Evolutionary conservation across 2,113 vertebrate species (phyloP).

Genomic region (Mormyrus iriodes): DNA sequence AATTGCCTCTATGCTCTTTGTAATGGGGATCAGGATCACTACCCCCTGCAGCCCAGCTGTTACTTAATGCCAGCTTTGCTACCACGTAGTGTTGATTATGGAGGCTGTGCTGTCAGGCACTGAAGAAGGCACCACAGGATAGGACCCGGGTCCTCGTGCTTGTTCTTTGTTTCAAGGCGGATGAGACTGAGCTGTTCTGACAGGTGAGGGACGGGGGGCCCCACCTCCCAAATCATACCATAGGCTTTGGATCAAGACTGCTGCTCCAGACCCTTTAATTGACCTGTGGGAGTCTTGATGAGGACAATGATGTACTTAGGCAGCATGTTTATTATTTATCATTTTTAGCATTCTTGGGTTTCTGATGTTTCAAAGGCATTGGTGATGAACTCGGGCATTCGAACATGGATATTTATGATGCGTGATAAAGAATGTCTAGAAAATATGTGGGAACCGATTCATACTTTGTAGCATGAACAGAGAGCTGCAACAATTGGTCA

Average conservation of each 20-base stretch:
- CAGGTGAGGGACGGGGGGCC: neutral
- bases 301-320: slow-evolving; percentile 14
- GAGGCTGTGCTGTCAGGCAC: neutral
- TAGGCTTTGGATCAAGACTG: neutral
- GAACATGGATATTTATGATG: neutral
- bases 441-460: neutral
- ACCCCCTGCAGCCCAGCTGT: neutral
- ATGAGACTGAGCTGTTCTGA: slow-evolving; percentile 8
- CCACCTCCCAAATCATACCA: neutral
- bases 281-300: neutral
- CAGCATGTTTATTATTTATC: slow-evolving; percentile 5
- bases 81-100: neutral
- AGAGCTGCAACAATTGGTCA: neutral
- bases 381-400: neutral
- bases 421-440: neutral
- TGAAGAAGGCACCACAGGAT: neutral
- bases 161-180: neutral
- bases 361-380: neutral
- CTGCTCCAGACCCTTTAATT: slow-evolving; percentile 1
- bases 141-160: neutral
- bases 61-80: slow-evolving; percentile 2
- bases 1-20: neutral
- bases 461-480: neutral
- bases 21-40: neutral
- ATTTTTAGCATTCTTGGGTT: neutral